Base-by-base conservation (phyloP, 2,797 vertebrate species). In the Avahi laniger region DNA sequence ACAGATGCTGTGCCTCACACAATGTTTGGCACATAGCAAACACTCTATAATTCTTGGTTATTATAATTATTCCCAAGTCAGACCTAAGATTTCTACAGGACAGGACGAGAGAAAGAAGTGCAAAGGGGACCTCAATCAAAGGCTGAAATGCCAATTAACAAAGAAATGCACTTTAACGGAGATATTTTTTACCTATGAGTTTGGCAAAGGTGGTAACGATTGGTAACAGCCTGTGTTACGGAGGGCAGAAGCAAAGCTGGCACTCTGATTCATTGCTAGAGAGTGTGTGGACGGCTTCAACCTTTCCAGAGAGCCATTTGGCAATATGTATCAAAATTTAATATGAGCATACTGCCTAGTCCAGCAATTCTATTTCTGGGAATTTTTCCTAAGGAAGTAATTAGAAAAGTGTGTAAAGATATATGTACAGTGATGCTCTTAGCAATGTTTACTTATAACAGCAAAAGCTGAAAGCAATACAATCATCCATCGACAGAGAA, bases 291-390 rank as follows among this genome's bases (percentile, higher is more conserved):
- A 80, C 1, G 12, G 86, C 91, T 52, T 93, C 76, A 79, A 1
- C 65, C 72, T 94, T 96, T 83, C 91, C 43, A 89, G 92, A 94
- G 57, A 93, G 89, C 70, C 35, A 89, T 89, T 83, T 96, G 93
- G 96, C 95, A 97, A 63, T 26, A 69, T 5, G 22, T 10, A 89
- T 81, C 87, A 93, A 83, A 72, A 93, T 57, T 26, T 52, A 89
- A 95, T 73, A 75, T 54, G 63, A 33, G 15, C 69, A 70, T 10
- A 20, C 97, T 65, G 69, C 75, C 89, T 83, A 61, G 93, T 52
- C 96, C 96, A 91, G 50, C 48, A 78, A 35, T 50, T 91, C 73
- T 89, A 89, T 94, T 95, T 94, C 93, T 93, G 94, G 89, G 75
- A 93, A 94, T 86, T 48, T 54, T 61, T 80, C 63, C 79, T 89